phyloP scores from a whole-genome alignment of 2,113 vertebrate species.

The Lethenteron camtschaticum region DNA sequence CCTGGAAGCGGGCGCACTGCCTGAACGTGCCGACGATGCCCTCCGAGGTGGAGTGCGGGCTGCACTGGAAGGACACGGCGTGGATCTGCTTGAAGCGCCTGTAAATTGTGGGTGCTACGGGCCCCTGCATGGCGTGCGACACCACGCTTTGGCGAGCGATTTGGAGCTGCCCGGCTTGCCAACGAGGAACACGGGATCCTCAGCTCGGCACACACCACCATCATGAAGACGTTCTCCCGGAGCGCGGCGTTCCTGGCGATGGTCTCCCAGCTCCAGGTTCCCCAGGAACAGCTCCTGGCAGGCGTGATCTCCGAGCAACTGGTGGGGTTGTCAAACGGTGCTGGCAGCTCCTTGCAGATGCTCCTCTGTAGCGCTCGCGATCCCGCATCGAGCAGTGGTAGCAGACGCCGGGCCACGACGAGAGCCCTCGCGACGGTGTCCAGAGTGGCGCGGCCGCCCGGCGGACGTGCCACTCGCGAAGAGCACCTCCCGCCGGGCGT shows the following conservation, averaged over 20 bases:
- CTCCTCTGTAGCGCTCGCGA: conserved; percentile 33
- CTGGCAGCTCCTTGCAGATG: conserved; percentile 28
- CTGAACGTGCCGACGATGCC: conserved; percentile 81
- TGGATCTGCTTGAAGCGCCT: conserved; percentile 64
- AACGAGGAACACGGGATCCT: conserved; percentile 82
- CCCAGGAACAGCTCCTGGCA: conserved; percentile 54
- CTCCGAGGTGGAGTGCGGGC: conserved; percentile 81
- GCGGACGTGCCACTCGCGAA: conserved; percentile 12
- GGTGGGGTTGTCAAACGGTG: conserved; percentile 16
- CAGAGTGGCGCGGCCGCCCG: conserved; percentile 7
- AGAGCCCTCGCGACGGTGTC: conserved; percentile 44
- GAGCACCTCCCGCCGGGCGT: conserved; percentile 23
- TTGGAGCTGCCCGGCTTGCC: conserved; percentile 96
- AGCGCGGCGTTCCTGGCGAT: conserved; percentile 68
- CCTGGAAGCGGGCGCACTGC: conserved; percentile 81
- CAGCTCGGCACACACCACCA: conserved; percentile 79
- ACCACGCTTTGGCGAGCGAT: conserved; percentile 88
- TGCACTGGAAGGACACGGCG: conserved; percentile 87
- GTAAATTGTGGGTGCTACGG: conserved; percentile 53
- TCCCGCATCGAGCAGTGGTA: conserved; percentile 64
- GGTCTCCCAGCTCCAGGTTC: conserved; percentile 36
- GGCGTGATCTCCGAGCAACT: conserved; percentile 40
- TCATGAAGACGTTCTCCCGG: conserved; percentile 95
- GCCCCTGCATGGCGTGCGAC: conserved; percentile 81
- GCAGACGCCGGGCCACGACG: conserved; percentile 55